Evolutionary conservation across 2,888 invertebrate species (phyloP).

Genomic region (Himalopsyche tibetana): DNA sequence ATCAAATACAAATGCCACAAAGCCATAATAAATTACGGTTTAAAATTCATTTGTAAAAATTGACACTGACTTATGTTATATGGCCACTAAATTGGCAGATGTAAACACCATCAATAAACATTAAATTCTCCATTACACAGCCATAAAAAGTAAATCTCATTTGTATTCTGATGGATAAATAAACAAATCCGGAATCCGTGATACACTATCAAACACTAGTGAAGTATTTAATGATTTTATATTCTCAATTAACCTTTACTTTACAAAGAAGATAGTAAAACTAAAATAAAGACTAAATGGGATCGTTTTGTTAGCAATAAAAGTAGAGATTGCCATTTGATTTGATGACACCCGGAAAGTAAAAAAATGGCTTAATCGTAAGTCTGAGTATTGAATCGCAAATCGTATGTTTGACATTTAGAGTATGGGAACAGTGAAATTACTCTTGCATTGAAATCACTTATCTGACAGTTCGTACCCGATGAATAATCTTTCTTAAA

Average conservation of each 20-base stretch:
- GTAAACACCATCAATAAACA: background rate
- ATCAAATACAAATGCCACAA: background rate
- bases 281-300: background rate
- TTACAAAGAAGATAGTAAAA: background rate
- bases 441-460: background rate
- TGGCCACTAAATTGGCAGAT: background rate
- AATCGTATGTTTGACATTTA: background rate
- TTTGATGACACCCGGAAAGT: constrained; percentile 27
- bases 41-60: background rate
- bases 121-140: constrained; percentile 1
- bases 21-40: background rate
- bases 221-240: background rate
- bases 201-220: background rate
- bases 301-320: background rate
- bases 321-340: background rate
- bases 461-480: background rate
- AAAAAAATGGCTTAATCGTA: background rate
- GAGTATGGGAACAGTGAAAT: background rate
- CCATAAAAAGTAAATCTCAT: background rate
- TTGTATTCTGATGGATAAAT: background rate
- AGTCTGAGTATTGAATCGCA: background rate
- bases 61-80: background rate
- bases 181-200: constrained; percentile 4
- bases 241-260: constrained; percentile 3
- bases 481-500: too few species aligned